Conservation (phyloP, 1,140 invertebrate genomes). For the Pentalonia nigronervosa region DNA sequence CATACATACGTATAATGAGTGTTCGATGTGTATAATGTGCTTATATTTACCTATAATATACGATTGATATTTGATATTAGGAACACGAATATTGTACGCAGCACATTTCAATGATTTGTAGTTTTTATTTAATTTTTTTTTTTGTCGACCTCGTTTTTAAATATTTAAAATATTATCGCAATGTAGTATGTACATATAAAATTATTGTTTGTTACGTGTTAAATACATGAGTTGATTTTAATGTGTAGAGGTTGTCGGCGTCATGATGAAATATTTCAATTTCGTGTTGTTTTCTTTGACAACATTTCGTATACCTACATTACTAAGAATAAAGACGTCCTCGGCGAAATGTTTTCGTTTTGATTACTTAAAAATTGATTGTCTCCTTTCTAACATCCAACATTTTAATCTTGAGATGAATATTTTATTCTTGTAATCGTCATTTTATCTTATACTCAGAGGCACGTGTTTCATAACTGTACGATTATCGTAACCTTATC, state of each 20-base stretch:
- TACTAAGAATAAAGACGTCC: not conserved
- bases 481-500: not conserved
- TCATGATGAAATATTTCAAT: not conserved
- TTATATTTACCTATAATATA: not conserved
- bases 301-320: not conserved
- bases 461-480: not conserved
- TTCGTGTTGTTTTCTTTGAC: not conserved
- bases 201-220: not conserved
- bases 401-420: not conserved
- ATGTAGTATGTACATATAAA: not conserved
- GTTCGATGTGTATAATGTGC: not conserved
- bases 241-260: not conserved
- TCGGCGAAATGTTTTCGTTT: not conserved
- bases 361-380: not conserved
- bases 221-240: not conserved
- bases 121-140: slow-evolving; percentile 6
- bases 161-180: not conserved
- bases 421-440: not conserved
- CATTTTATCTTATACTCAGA: not conserved
- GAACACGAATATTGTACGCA: not conserved
- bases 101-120: not conserved
- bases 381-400: not conserved
- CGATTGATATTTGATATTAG: not conserved
- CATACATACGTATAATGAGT: not conserved
- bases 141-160: not conserved